Evolutionary conservation across 2,797 vertebrate genomes (phyloP), one percentile per base, ranked within the genome.

Genomic region (Decapterus maruadsi): DNA sequence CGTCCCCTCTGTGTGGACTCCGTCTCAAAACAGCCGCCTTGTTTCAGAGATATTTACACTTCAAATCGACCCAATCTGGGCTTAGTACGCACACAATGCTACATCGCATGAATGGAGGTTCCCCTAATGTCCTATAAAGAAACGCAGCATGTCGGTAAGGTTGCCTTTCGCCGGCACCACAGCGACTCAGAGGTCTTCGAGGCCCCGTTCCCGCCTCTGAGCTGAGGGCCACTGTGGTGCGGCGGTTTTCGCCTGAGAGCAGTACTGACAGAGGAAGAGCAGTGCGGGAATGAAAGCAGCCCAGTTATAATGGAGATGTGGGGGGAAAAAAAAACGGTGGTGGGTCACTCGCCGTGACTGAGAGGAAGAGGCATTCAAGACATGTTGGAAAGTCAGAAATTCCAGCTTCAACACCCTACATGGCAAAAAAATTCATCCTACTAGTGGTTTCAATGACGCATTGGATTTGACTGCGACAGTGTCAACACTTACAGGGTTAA

Each of bases 1-100:
- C n/a, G 60, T 60, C 66, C 46, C 50, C 20, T 38, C 59, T 36
- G 54, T 31, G 60, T 56, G 2, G 11, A 61, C 59, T 68, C 61
- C n/a, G 14, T 63, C 55, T 79, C 67, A 69, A 58, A 54, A n/a
- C 43, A 73, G 77, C 82, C n/a, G 16, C 70, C 78, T 77, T 51
- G 57, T 77, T 83, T 83, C 85, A 87, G 92, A 93, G 91, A 96
- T 97, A 95, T 98, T 96, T 98, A 98, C 97, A 97, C 75, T 90
- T 94, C 94, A 93, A 80, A 81, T 74, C 92, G 92, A 95, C 96
- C 97, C 96, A 71, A 90, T 92, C 90, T 95, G 96, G 96, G 96
- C 89, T 94, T 59, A 57, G 72, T 80, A 89, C 36, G 60, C 80
- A 86, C 73, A 53, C 92, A 95, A 94, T 96, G 97, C 97, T 98